phyloP scores from a whole-genome alignment of 2,888 invertebrate species.

The Diarsia rubi region DNA sequence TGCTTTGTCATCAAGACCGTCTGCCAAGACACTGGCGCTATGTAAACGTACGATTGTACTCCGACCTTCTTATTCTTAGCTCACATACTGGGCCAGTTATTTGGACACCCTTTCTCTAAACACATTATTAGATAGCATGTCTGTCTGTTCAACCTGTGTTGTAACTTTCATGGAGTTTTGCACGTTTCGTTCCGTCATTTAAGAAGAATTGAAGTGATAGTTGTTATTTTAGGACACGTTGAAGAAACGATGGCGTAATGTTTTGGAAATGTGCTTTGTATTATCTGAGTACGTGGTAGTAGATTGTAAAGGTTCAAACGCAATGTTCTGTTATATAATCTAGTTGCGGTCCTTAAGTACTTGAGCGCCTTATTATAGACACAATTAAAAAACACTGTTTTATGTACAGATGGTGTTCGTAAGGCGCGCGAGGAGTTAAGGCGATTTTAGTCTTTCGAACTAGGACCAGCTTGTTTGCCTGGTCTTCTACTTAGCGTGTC shows the following conservation, averaged over 20 bases:
- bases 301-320: neutral
- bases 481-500: too few species aligned
- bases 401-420: too few species aligned
- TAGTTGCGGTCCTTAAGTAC: constrained; percentile 14
- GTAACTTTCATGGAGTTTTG: constrained; percentile 45
- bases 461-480: neutral
- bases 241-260: constrained; percentile 13
- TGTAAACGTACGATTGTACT: constrained; percentile 56
- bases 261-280: constrained; percentile 42
- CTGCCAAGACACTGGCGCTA: constrained; percentile 38
- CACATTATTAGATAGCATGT: constrained; percentile 31
- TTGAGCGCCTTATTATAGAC: too few species aligned
- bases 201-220: constrained; percentile 51
- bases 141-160: constrained; percentile 27
- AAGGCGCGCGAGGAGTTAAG: too few species aligned
- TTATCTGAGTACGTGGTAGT: constrained; percentile 4
- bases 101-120: constrained; percentile 61
- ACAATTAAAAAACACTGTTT: too few species aligned
- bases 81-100: constrained; percentile 56
- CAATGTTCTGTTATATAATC: neutral
- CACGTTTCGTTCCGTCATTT: constrained; percentile 54
- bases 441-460: neutral
- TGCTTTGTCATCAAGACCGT: constrained; percentile 14
- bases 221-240: constrained; percentile 13
- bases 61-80: constrained; percentile 56